Base-by-base conservation (phyloP, 2,113 vertebrate genomes). In the Mohoua ochrocephala region DNA sequence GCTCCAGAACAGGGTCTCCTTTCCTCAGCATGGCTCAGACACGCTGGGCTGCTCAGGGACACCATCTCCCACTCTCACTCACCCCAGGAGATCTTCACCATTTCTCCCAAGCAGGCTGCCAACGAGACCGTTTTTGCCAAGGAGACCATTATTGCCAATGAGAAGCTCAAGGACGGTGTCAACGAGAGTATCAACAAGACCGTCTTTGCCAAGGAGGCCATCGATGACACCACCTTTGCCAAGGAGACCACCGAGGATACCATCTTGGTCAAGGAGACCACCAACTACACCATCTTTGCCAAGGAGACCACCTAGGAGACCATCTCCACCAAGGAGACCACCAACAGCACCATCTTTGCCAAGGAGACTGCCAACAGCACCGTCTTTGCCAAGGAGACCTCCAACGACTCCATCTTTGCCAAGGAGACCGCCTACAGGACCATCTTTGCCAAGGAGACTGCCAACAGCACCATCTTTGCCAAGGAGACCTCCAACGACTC, bases 401-500 rank as follows among this genome's bases (percentile, higher is more conserved):
- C 27, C 39, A 67, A 45, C 15, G 8, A 5, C 1, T 3, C 69
- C 77, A 22, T 42, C 26, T 39, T 0, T 1, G 0, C 30, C 70
- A 35, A 92, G 70, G 26, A 77, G 42, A 2, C 79, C 39, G 0
- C 89, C 96, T 11, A 49, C 2, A 0, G 4, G 6, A 44, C 92
- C 57, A 14, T 24, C 22, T 16, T 1, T 0, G 0, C 16, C 57
- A 18, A 73, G n/a, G 4, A 63, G 33, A 5, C 49, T 1, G 0
- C 54, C 59, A 24, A 31, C 2, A 5, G 0, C 3, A 8, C 84
- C 4, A 1, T 64, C 37, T 70, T 1, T 0, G 0, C 17, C 86
- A 2, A 95, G 86, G 27, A 95, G 65, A 8, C 45, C 1, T 0
- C 57, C 91, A 2, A 73, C 2, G 0, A 0, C 0, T 8, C 92